Evolutionary conservation across 1,140 invertebrate species (phyloP).

Genomic region (Trichogramma pretiosum): DNA sequence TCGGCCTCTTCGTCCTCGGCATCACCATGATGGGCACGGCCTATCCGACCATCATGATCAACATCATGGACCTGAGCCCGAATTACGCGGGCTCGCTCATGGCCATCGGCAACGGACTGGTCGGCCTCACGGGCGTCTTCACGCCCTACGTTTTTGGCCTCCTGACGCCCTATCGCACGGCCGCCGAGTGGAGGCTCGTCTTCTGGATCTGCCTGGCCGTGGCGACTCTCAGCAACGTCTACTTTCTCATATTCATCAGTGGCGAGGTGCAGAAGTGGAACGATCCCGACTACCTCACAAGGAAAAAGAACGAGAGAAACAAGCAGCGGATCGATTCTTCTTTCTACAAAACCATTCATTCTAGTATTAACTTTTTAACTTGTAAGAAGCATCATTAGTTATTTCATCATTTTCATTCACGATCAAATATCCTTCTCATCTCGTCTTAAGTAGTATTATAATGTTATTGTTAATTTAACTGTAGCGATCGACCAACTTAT

Average conservation of each 20-base stretch:
- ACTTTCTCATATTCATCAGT: background rate
- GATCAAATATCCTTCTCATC: no score
- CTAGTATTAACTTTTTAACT: no score
- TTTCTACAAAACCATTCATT: no score
- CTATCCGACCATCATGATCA: slow-evolving; percentile 28
- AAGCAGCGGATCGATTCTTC: background rate
- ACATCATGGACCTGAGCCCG: slow-evolving; percentile 49
- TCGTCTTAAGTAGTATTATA: no score
- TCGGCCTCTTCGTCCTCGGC: slow-evolving; percentile 24
- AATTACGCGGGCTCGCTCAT: slow-evolving; percentile 47
- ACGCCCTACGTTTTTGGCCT: slow-evolving; percentile 44
- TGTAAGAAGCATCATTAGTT: no score
- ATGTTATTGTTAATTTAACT: no score
- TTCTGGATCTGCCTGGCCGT: slow-evolving; percentile 8
- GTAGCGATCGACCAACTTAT: no score
- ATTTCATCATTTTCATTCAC: no score
- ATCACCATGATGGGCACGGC: slow-evolving; percentile 25
- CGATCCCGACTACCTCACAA: background rate
- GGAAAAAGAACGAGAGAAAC: background rate
- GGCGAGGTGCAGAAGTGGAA: slow-evolving; percentile 4
- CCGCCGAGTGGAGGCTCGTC: slow-evolving; percentile 21
- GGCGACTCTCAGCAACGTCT: background rate
- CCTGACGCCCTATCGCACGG: slow-evolving; percentile 47
- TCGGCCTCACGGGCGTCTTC: slow-evolving; percentile 48
- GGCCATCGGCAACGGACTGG: slow-evolving; percentile 49